These are phyloP conservation scores for Hemicentrotus pulcherrimus DNA, from an alignment of 35 echinoderm and acorn worm genomes.

Conservation along the genomic window DNA sequence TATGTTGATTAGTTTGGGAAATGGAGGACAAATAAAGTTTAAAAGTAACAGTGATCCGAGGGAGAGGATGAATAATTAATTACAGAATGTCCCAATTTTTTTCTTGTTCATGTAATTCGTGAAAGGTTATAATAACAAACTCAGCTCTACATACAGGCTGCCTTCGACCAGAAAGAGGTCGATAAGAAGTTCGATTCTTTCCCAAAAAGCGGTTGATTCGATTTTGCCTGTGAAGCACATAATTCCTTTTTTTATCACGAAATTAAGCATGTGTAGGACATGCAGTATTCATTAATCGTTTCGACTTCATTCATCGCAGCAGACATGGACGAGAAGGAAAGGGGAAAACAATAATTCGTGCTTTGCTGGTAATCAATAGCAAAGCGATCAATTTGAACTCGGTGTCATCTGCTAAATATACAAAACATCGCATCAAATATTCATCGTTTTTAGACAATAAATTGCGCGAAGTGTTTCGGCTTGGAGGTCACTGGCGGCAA, in stretches of 20 bases:
- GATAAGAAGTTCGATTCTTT: background rate
- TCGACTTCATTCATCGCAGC: background rate
- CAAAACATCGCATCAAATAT: slow-evolving; percentile 36
- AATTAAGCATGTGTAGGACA: background rate
- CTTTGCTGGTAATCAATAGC: background rate
- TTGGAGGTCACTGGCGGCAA: slow-evolving; percentile 16
- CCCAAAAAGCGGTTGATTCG: background rate
- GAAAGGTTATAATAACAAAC: background rate
- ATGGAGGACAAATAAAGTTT: background rate
- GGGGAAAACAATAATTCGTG: slow-evolving; percentile 26
- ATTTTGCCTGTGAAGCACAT: slow-evolving; percentile 16
- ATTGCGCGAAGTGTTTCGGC: slow-evolving; percentile 36
- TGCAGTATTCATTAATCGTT: slow-evolving; percentile 30
- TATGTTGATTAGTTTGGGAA: no score
- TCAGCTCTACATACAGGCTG: background rate
- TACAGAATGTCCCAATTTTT: background rate
- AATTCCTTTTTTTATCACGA: slow-evolving; percentile 23
- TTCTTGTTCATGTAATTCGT: background rate
- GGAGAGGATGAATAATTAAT: background rate
- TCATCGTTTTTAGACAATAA: slow-evolving; percentile 26
- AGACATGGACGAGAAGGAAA: background rate
- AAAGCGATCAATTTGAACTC: slow-evolving; percentile 18
- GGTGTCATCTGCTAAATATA: slow-evolving; percentile 38
- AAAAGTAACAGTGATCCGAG: background rate
- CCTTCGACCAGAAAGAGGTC: background rate